Base-by-base conservation (phyloP, 2,888 invertebrate genomes). In the Hetaerina titia region DNA sequence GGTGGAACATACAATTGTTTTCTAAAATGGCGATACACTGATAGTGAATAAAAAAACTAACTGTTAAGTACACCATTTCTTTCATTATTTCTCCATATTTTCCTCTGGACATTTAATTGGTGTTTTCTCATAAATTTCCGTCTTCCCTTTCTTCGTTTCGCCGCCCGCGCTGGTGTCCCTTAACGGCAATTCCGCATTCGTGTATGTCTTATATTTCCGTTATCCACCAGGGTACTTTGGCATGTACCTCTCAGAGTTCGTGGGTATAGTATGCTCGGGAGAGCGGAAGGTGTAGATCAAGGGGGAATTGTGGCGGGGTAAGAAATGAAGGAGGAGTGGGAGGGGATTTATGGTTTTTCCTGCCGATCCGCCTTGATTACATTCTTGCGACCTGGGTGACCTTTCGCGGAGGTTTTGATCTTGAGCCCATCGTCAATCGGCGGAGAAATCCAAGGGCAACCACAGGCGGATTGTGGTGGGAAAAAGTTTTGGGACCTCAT, bases 251-350 rank as follows among this genome's bases (percentile, higher is more conserved):
- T 69, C 22, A n/a, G n/a, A 5, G 17, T 81, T 81, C 13, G 19
- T 31, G 31, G 31, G 15, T 81, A 81, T 31, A 69, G 69, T 81
- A 31, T 31, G 11, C 60, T 60, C 60, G 60, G 25, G 81, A 81
- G 31, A 81, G 31, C 81, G 31, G 81, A 81, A 81, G 81, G 31
- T 31, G 81, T 81, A 81, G 81, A 81, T 81, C 81, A 81, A 25
- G 60, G 81, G 31, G 81, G 11, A 74, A 15, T 9, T 13, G 81
- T 31, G 31, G 31, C 11, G 1, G 31, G 7, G 81, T 6, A 81
- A 81, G 8, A 25, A 9, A 81, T 5, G 31, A n/a, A 8, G 81
- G 81, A 11, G 22, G 81, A 25, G 25, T 74, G 74, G 11, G 81
- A 31, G 81, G 69, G 69, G 69, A 69, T 69, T 69, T 69, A 69